Conservation (phyloP, 2,888 invertebrate species). For the Ellobium chinense region DNA sequence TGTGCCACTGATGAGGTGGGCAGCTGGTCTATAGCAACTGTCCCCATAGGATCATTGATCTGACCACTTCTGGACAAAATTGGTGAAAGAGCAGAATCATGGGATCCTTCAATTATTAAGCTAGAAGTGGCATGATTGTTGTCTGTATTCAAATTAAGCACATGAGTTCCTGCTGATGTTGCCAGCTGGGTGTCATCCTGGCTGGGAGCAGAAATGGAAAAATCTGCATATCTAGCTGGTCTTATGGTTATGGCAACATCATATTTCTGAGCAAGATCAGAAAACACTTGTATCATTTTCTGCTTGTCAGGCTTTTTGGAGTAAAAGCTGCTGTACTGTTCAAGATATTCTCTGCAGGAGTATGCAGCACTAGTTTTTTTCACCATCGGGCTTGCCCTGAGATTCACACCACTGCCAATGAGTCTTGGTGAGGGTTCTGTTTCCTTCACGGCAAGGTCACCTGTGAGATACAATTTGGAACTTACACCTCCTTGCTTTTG, state of each 20-base stretch:
- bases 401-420: background rate
- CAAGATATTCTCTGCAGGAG: constrained; percentile 32
- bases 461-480: constrained; percentile 19
- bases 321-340: background rate
- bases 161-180: background rate
- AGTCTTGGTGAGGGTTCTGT: background rate
- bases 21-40: background rate
- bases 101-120: too few relatives aligned
- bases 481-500: constrained; percentile 5
- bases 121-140: background rate
- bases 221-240: constrained; percentile 9
- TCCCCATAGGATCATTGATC: background rate
- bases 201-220: background rate
- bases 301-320: background rate
- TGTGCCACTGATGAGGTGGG: background rate
- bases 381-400: background rate
- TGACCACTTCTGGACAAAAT: background rate
- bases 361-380: constrained; percentile 9
- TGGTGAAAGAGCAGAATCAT: background rate
- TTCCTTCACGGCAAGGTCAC: background rate
- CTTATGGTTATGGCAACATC: constrained; percentile 33
- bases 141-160: background rate
- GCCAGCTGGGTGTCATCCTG: background rate
- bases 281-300: constrained; percentile 29
- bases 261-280: constrained; percentile 31